Conservation (phyloP, 2,113 vertebrate species). For the Thomomys bottae region DNA sequence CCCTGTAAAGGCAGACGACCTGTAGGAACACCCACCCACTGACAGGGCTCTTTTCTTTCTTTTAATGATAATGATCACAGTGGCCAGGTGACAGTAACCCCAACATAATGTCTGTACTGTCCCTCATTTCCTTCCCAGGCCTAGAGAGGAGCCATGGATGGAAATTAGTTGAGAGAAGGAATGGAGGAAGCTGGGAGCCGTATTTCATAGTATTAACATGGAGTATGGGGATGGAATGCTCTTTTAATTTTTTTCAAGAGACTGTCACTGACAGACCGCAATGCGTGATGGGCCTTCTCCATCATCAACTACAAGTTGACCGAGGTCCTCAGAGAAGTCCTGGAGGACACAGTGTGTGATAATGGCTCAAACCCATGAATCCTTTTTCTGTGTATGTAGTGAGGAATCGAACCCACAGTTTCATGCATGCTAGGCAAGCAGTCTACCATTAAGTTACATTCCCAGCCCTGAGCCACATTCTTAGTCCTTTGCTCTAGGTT, state of each 20-base stretch:
- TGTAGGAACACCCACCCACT: background rate
- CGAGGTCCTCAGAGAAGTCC: background rate
- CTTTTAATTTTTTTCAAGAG: background rate
- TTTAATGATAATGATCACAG: background rate
- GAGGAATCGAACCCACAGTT: too few species aligned
- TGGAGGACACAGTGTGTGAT: background rate
- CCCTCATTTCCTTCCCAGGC: too few species aligned
- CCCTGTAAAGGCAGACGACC: conserved; percentile 48
- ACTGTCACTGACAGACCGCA: background rate
- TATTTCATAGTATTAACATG: background rate
- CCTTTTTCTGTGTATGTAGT: background rate
- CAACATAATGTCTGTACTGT: background rate
- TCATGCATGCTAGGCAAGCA: too few species aligned
- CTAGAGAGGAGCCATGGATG: background rate
- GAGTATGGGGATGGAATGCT: background rate
- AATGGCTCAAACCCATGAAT: too few species aligned
- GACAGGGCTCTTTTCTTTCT: background rate
- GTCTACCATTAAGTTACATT: too few species aligned
- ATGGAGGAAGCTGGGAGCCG: background rate
- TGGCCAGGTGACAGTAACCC: background rate
- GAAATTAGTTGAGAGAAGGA: background rate
- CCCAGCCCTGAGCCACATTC: too few species aligned
- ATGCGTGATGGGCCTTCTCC: conserved; percentile 25
- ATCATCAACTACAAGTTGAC: background rate
- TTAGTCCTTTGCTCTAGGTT: too few species aligned